These are phyloP conservation scores for Urophycis tenuis DNA, from an alignment of 2,797 vertebrate genomes.

Conservation along the genomic window DNA sequence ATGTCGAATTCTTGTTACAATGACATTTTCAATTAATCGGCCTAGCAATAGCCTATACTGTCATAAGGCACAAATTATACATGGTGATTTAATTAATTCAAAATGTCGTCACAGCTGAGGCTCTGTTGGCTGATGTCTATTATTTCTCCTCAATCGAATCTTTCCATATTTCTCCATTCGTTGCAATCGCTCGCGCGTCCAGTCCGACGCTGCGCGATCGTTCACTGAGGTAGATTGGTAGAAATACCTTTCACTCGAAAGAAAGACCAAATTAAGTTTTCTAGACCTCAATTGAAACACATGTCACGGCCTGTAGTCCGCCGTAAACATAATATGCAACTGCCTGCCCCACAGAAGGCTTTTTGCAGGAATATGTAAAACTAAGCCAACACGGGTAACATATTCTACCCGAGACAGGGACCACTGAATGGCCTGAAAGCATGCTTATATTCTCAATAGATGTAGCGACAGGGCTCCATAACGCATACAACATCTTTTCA, in stretches of 20 bases:
- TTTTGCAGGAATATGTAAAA: neutral
- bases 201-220: too few species aligned
- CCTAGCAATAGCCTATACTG: neutral
- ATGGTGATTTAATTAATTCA: conserved; percentile 32
- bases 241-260: neutral
- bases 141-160: conserved; percentile 14
- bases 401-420: too few species aligned
- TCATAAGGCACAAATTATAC: neutral
- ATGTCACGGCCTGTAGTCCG: neutral
- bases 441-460: too few species aligned
- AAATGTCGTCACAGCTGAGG: conserved; percentile 32
- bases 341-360: neutral
- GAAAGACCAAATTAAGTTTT: neutral
- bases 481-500: too few species aligned
- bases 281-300: neutral
- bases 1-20: neutral
- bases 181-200: neutral
- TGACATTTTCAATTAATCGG: neutral
- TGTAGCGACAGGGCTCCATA: too few species aligned
- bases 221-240: neutral
- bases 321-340: neutral
- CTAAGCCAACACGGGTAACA: too few species aligned
- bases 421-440: too few species aligned
- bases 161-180: neutral
- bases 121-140: neutral